Evolutionary conservation across 2,797 vertebrate species (phyloP), one percentile per base, ranked within the genome.

Genomic region (Loris lydekkerianus): DNA sequence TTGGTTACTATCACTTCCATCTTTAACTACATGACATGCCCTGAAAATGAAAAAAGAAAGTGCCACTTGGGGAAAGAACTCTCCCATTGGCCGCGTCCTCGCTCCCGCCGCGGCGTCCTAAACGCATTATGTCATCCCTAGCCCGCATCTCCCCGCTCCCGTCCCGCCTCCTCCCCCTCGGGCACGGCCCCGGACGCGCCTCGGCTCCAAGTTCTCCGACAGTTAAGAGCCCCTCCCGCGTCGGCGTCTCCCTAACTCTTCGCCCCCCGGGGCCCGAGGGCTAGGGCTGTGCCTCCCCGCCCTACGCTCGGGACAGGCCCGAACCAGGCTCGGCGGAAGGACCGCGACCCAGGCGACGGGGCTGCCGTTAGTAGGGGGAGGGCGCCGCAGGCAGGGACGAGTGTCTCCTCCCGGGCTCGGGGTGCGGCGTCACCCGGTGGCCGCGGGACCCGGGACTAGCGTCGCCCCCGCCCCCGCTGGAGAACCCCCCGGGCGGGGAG

Each of bases 401-500:
- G 29, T 17, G 53, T 21, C 76, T 67, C 86, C 46, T n/a, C 14
- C 98, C 69, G 98, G 98, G 56, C 18, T 34, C 29, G 37, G 91
- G 53, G 3, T 25, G 53, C 53, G 34, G 98, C 40, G 77, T 21
- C 99, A 98, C 98, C 98, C 13, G 98, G 81, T 98, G 98, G 31
- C 53, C 99, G 99, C 98, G 99, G 99, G 17, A 98, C 98, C 73
- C 98, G 98, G 15, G 98, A 98, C 21, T 67, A 72, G 98, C 98
- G 31, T 72, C 56, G 98, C 98, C 95, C 43, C 73, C 31, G 53
- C 23, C n/a, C 25, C 40, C n/a, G 98, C 98, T 94, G n/a, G 46
- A 49, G 27, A 2, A 10, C 87, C 49, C 14, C 91, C 37, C 10
- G 49, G 76, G n/a, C 18, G 27, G 25, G 82, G 75, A 27, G 60